Evolutionary conservation across 2,113 vertebrate genomes (phyloP), one percentile per base, ranked within the genome.

Genomic region (Phrynocephalus versicolor): DNA sequence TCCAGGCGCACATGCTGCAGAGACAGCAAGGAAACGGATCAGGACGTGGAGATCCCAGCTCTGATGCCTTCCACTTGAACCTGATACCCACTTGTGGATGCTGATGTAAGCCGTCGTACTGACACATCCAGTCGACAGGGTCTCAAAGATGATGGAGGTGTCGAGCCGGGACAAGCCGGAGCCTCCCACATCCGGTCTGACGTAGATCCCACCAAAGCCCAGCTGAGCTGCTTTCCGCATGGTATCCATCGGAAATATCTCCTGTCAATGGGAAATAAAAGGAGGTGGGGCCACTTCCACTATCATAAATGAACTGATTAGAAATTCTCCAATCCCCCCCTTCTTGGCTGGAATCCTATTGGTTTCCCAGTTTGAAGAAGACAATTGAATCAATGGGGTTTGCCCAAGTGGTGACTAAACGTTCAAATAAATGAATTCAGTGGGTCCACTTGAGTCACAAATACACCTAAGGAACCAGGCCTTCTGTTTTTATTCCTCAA

Each of bases 81-180:
- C 62, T 1, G 3, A 65, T 55, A 93, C 97, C 90, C 96, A 99
- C 99, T 99, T 99, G 96, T 99, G 99, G 93, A 99, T 99, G 91
- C 98, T 99, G 78, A 99, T 97, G 64, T 99, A 99, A 75, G 99
- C 98, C 0, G 99, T 99, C 82, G 99, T 99, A 95, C 98, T 99
- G 93, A 96, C 96, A 6, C 99, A 99, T 79, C 99, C 99, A 0
- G 99, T 99, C 10, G 99, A 98, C 83, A 99, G 94, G 79, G 98
- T 98, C 89, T 99, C 99, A 45, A 99, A 99, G 93, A 99, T 99
- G 79, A 99, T 25, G 0, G 98, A 97, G 1, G 98, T 97, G 90
- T 99, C 99, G 0, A 99, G 96, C 0, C 98, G 97, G 71, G 99
- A 98, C 35, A 99, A 93, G n/a, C 98, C 99, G 0, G 98, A 98